Evolutionary conservation across 2,888 invertebrate genomes (phyloP).

Genomic region (Agonopterix arenella): DNA sequence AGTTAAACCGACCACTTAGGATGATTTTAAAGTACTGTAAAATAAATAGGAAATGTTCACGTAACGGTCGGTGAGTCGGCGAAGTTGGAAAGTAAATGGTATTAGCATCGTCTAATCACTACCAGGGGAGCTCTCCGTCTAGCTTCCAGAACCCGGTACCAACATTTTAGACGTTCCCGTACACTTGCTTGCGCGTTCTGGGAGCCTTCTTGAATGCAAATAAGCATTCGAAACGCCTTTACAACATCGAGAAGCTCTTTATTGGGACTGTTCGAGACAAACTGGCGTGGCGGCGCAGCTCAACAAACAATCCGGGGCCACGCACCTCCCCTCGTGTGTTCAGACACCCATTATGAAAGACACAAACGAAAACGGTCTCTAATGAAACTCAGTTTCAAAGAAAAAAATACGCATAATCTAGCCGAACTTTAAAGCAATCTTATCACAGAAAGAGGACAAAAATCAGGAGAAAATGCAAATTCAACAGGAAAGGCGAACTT

Average conservation of each 20-base stretch:
- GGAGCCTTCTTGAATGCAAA: slow-evolving; percentile 72
- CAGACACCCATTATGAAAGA: slow-evolving; percentile 5
- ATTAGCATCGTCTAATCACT: slow-evolving; percentile 75
- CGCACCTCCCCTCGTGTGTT: slow-evolving; percentile 31
- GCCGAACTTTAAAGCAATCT: slow-evolving; percentile 30
- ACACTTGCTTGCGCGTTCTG: slow-evolving; percentile 61
- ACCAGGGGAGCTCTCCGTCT: slow-evolving; percentile 66
- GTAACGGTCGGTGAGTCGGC: slow-evolving; percentile 67
- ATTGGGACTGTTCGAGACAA: slow-evolving; percentile 64
- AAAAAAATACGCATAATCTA: slow-evolving; percentile 6
- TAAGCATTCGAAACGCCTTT: slow-evolving; percentile 72
- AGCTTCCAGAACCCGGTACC: slow-evolving; percentile 43
- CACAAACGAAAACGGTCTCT: slow-evolving; percentile 4
- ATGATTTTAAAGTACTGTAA: slow-evolving; percentile 61
- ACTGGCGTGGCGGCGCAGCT: slow-evolving; percentile 37
- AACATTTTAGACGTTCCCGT: slow-evolving; percentile 47
- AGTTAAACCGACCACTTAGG: slow-evolving; percentile 41
- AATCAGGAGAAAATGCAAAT: slow-evolving; percentile 67
- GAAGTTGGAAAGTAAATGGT: slow-evolving; percentile 73
- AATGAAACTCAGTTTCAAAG: slow-evolving; percentile 26
- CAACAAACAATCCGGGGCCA: slow-evolving; percentile 13
- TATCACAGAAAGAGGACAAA: slow-evolving; percentile 45
- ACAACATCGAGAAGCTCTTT: slow-evolving; percentile 67
- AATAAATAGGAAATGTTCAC: slow-evolving; percentile 63
- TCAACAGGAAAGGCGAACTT: slow-evolving; percentile 59